A percentile compares a stretch with the other conserved stretches of the same genome.
Evolutionary conservation across 1,140 invertebrate species (phyloP).

Genomic region (Dendrolimus kikuchii): DNA sequence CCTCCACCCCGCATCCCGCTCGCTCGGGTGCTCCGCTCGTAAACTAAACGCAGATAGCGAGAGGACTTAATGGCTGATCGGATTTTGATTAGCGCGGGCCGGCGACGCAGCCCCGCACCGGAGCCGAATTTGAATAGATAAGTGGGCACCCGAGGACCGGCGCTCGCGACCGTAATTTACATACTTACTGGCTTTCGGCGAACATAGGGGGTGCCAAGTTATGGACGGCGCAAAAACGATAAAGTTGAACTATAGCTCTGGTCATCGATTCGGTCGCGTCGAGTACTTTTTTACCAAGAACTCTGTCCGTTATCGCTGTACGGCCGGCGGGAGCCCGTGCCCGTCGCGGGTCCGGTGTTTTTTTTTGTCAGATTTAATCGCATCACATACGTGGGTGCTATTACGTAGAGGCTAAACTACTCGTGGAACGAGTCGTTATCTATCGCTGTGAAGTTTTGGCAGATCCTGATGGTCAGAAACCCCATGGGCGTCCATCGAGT

Average conservation of each 20-base stretch:
- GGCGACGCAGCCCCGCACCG: constrained; percentile 54
- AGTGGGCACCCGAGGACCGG: constrained; percentile 62
- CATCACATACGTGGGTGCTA: constrained; percentile 5
- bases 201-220: constrained; percentile 57
- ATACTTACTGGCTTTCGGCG: constrained; percentile 68
- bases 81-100: constrained; percentile 69
- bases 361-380: constrained; percentile 49
- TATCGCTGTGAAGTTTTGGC: no score
- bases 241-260: constrained; percentile 65
- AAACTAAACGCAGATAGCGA: constrained; percentile 66
- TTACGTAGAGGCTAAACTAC: constrained; percentile 5
- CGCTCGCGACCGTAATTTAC: constrained; percentile 66
- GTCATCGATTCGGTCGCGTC: constrained; percentile 53
- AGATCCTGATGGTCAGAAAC: no score
- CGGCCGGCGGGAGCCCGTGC: constrained; percentile 6
- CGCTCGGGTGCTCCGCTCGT: constrained; percentile 37
- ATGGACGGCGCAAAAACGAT: constrained; percentile 63
- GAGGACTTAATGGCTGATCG: constrained; percentile 70
- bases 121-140: constrained; percentile 69
- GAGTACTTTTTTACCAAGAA: constrained; percentile 46
- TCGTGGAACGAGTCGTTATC: no score
- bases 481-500: no score
- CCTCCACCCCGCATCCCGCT: constrained; percentile 9
- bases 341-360: constrained; percentile 5
- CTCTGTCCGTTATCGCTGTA: constrained; percentile 52